Conservation (phyloP, 2,888 invertebrate genomes). For the Sussaba pulchella region DNA sequence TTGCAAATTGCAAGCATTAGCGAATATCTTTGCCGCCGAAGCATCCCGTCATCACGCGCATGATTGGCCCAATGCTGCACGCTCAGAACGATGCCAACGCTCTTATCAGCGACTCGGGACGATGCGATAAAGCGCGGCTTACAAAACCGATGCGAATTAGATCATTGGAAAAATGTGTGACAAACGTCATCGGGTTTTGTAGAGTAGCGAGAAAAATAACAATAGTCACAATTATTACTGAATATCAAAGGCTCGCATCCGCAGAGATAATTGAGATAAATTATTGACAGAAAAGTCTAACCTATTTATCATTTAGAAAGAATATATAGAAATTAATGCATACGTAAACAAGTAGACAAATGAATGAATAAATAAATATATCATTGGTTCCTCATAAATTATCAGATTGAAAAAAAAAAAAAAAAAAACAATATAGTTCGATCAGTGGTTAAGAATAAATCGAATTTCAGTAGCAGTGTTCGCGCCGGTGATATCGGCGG, state of each 20-base stretch:
- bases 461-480: conserved; percentile 2
- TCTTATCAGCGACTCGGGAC: conserved; percentile 52
- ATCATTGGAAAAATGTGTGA: background rate
- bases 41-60: conserved; percentile 40
- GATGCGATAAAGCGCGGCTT: conserved; percentile 45
- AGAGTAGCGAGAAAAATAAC: background rate
- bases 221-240: too few species aligned
- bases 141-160: conserved; percentile 16
- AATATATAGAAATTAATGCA: too few species aligned
- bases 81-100: conserved; percentile 18
- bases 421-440: background rate
- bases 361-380: too few species aligned
- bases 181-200: background rate
- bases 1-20: too few species aligned
- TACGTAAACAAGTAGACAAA: too few species aligned
- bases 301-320: too few species aligned
- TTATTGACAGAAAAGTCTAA: too few species aligned
- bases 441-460: background rate
- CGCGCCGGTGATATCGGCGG: conserved; percentile 8
- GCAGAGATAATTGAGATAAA: too few species aligned
- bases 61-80: conserved; percentile 23
- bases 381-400: background rate
- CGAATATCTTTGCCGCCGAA: too few species aligned
- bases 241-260: too few species aligned
- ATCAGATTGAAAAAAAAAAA: conserved; percentile 9